phyloP scores from a whole-genome alignment of 2,797 vertebrate species.

The Apodemus agrarius region DNA sequence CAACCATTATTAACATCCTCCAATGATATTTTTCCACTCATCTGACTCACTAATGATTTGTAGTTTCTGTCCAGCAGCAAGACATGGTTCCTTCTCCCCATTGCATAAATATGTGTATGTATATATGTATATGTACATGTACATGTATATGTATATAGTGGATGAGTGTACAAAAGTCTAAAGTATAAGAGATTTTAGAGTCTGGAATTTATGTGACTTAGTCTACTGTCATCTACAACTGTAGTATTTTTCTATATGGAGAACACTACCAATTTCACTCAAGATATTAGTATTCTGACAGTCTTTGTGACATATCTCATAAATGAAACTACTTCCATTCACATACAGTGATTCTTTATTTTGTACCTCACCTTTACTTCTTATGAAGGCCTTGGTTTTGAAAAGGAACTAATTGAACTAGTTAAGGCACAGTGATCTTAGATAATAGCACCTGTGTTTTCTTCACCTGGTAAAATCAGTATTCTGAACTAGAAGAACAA shows the following conservation, averaged over 20 bases:
- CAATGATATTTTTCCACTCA: conserved; percentile 61
- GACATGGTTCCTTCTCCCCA: not conserved
- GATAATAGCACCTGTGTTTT: not conserved
- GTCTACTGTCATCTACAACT: not conserved
- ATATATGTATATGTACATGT: too few relatives aligned
- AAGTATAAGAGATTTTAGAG: not conserved
- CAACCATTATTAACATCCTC: conserved; percentile 26
- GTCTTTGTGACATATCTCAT: not conserved
- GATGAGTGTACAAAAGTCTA: not conserved
- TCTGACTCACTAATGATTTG: conserved; percentile 7
- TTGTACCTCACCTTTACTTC: not conserved
- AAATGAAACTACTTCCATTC: not conserved
- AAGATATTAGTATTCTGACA: not conserved
- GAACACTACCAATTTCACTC: not conserved
- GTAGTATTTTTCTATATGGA: not conserved
- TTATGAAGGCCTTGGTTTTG: not conserved
- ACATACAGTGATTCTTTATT: not conserved
- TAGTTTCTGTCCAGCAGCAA: conserved; percentile 54
- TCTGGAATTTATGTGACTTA: not conserved
- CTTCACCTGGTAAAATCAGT: not conserved
- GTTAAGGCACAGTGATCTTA: not conserved
- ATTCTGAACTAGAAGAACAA: not conserved
- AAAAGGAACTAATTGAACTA: not conserved
- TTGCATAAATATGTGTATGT: not conserved
- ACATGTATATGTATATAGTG: not conserved